Base-by-base conservation (phyloP, 1,140 invertebrate genomes). In the Pygmarrhopalites habei region DNA sequence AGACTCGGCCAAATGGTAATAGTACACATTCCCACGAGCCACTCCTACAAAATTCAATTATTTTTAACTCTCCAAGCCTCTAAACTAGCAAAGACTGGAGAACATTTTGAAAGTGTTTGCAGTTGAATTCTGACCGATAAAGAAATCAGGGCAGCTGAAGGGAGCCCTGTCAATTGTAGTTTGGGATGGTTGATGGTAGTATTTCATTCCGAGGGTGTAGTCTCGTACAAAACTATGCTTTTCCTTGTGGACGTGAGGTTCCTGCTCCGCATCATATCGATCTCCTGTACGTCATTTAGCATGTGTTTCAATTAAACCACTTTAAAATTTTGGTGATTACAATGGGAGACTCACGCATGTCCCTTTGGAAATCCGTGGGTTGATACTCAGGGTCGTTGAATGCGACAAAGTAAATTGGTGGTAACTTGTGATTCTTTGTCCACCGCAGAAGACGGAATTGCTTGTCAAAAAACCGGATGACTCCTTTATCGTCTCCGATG, bases 401-500 rank as follows among this genome's bases (percentile, higher is more conserved):
- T 14, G 52, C 44, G 10, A 70, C 28, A 30, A 26, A 63, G 4
- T 29, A 51, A 17, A 70, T 65, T 14, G 47, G 46, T 19, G 28
- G 29, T 15, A 47, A 15, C 19, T 44, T 53, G 44, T 60, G 21
- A 30, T 32, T 28, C 30, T 61, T 30, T 28, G 63, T 66, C 65
- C 65, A 70, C 10, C 69, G 62, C 5, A 70, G 39, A 17, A 70
- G 30, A 28, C 44, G 60, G 23, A 70, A 67, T 10, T 58, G 29
- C 15, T 43, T 19, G 46, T 70, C 69, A 44, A 65, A 66, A 47
- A 70, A 67, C 39, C 60, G 39, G 25, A 70, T 29, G 1, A 51
- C 35, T 15, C 69, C 69, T 23, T 23, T 46, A 21, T 62, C 65
- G 43, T 70, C 69, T 25, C 69, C 69, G 26, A 66, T 47, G 28